Evolutionary conservation across 2,797 vertebrate genomes (phyloP), one percentile per base, ranked within the genome.

Genomic region (Sphenopsis melanotis): DNA sequence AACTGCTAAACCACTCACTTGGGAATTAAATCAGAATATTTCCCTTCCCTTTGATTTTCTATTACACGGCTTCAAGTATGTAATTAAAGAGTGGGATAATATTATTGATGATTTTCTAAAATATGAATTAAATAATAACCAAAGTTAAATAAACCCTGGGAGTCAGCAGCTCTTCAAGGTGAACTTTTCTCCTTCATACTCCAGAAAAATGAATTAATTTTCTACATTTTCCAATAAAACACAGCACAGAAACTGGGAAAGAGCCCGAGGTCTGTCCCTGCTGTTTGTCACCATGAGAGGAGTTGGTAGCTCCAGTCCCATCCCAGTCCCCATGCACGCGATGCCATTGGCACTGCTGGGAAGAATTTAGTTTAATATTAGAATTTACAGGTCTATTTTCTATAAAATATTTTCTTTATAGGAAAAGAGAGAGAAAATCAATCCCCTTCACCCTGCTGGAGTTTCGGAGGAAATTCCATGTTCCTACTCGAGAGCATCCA

Each of bases 391-490:
- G 3, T 49, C 30, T 63, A 3, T 57, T 86, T 65, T 24, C 15
- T 19, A 29, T 8, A 21, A 69, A 89, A 75, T 52, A 14, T 63
- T 93, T 75, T 75, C 24, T 76, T 49, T 14, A 49, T 2, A n/a
- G 30, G 5, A 8, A 26, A 19, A 22, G 3, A 21, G 8, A 53
- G 30, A 76, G 32, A 84, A 93, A 90, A 90, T 68, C 44, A 37
- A 79, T 94, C 87, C 89, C 77, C 70, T 93, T 79, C 57, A 3
- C 52, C 27, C 83, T 41, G 47, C 66, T 93, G 52, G 6, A 50
- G 60, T 95, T 94, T 36, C 94, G 60, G 85, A 87, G 87, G 93
- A 94, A 96, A 94, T 96, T 94, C 93, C 85, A 76, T 2, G 24
- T 80, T 88, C 46, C 89, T 65, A 41, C 70, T 79, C 6, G 66